phyloP scores from a whole-genome alignment of 2,888 invertebrate species.

The Tetranychus piercei region DNA sequence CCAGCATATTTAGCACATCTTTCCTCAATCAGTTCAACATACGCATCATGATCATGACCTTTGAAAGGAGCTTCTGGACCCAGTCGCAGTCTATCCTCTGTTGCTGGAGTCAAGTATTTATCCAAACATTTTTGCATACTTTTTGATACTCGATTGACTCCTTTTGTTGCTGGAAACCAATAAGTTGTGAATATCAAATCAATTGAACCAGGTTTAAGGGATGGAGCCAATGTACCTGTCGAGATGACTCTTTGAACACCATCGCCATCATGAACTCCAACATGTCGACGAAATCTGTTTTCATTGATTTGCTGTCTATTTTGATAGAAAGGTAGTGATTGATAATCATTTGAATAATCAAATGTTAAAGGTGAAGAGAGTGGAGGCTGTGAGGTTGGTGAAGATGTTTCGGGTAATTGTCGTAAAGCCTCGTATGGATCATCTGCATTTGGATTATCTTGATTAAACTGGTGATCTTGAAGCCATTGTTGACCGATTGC shows the following conservation, averaged over 20 bases:
- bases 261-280: slow-evolving; percentile 35
- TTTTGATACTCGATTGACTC: not conserved
- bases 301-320: not conserved
- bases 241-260: slow-evolving; percentile 35
- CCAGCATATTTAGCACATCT: slow-evolving; percentile 32
- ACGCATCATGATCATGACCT: slow-evolving; percentile 36
- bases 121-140: slow-evolving; percentile 46
- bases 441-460: not conserved
- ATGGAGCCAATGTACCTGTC: slow-evolving; percentile 36
- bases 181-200: slow-evolving; percentile 50
- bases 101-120: slow-evolving; percentile 36
- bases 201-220: slow-evolving; percentile 35
- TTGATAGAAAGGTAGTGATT: not conserved
- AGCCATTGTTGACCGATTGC: slow-evolving; percentile 37
- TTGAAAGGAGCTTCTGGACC: slow-evolving; percentile 8
- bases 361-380: not conserved
- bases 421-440: not conserved
- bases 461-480: slow-evolving; percentile 32
- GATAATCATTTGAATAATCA: not conserved
- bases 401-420: not conserved
- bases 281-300: slow-evolving; percentile 29
- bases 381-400: not conserved
- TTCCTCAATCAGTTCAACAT: slow-evolving; percentile 33
- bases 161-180: slow-evolving; percentile 41
- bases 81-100: slow-evolving; percentile 22